Base-by-base conservation (phyloP, 2,888 invertebrate species). In the Drosophila lacicola region DNA sequence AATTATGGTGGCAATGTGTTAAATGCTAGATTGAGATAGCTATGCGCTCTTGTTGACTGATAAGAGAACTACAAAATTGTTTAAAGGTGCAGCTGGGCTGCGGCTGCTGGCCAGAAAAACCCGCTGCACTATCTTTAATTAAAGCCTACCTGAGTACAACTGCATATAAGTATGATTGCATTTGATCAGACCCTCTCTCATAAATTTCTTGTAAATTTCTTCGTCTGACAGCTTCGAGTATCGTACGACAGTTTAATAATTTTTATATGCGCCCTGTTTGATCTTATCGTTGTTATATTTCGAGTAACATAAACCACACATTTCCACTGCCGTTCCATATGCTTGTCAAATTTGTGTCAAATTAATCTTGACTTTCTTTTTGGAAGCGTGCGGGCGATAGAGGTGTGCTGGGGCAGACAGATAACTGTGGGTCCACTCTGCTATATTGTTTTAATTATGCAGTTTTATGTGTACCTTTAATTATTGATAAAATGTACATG, bases 321-420 rank as follows among this genome's bases (percentile, higher is more conserved):
- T 44, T 33, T 33, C 51, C 33, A 39, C 14, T 41, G 41, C 36
- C 14, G 45, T 42, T 56, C 61, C 70, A 65, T 74, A 79, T 67
- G 85, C 80, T 77, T 83, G 86, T 83, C 83, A 82, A 74, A 82
- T 83, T 83, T 83, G 83, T 85, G 81, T 83, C 83, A 80, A 74
- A 83, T 85, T 82, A 85, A 82, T 71, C 80, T 71, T 10, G 21
- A 58, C 34, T 65, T 39, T 50, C 42, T 34, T 39, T 39, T 21
- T 37, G 13, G 42, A 41, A 29, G 29, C 29, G 29, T 8, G 29
- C 2, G 29, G 29, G 8, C 29, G 29, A 8, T 29, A 8, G 8
- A 29, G 29, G 29, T 29, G 29, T 8, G 29, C 29, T 8, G 34
- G 50, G 36, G 2, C 42, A 37, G 33, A 37, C 13, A 61, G 55